Percentiles rank a stretch among this genome's conserved stretches.
These are phyloP conservation scores for Accipiter cooperii DNA, from an alignment of 2,113 vertebrate genomes.

Conservation along the genomic window DNA sequence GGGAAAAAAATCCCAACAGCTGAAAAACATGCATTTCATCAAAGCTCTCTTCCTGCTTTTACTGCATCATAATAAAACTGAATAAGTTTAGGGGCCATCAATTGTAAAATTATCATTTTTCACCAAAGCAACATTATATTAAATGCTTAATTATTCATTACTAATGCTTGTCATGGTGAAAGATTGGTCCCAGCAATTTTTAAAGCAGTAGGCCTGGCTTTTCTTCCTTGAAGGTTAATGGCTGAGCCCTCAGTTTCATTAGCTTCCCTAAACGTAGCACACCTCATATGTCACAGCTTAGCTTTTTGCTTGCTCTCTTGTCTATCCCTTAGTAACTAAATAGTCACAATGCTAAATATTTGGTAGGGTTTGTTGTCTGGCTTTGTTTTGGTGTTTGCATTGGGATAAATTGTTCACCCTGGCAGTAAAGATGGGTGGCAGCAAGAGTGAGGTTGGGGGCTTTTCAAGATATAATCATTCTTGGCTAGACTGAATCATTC, in stretches of 20 bases:
- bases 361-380: not conserved
- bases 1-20: not conserved
- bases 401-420: not conserved
- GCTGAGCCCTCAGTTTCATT: conserved; percentile 77
- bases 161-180: conserved; percentile 89
- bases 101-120: conserved; percentile 90
- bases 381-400: conserved; percentile 43
- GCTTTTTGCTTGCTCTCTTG: not conserved
- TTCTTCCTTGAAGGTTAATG: conserved; percentile 88
- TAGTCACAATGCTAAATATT: not conserved
- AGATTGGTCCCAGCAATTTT: conserved; percentile 82
- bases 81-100: conserved; percentile 83
- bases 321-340: not conserved
- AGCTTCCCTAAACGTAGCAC: conserved; percentile 73
- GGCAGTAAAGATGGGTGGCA: not conserved
- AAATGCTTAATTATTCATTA: conserved; percentile 98
- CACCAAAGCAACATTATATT: conserved; percentile 86
- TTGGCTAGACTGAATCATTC: not conserved
- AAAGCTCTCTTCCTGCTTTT: conserved; percentile 64
- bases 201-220: conserved; percentile 79
- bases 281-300: conserved; percentile 75
- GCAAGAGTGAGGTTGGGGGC: not conserved
- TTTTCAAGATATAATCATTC: not conserved
- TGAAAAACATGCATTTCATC: conserved; percentile 79
- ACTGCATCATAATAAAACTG: conserved; percentile 72